Conservation (phyloP, 2,113 vertebrate species). For the Amphiprion percula region DNA sequence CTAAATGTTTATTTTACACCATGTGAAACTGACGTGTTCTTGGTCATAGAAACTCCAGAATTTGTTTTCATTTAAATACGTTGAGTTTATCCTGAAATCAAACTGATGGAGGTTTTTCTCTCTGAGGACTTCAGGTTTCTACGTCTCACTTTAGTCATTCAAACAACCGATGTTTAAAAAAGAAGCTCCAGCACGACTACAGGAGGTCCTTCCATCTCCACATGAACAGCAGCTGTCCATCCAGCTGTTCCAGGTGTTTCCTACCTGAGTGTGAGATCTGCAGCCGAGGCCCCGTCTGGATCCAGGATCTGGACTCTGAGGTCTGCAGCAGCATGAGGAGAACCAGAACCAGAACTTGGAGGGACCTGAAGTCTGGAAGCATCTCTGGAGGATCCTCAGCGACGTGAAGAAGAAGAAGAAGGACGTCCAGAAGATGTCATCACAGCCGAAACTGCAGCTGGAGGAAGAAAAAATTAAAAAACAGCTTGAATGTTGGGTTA, state of each 20-base stretch:
- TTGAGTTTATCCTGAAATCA: too few relatives aligned
- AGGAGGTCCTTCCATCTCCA: too few relatives aligned
- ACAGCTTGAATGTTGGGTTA: rapidly evolving
- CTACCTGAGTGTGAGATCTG: constrained; percentile 73
- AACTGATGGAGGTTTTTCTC: too few relatives aligned
- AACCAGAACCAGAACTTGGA: neutral
- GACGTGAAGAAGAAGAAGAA: neutral
- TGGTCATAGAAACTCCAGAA: too few relatives aligned
- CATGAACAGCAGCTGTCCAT: too few relatives aligned
- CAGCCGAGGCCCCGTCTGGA: constrained; percentile 56
- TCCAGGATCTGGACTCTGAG: constrained; percentile 28
- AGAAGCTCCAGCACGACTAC: too few relatives aligned
- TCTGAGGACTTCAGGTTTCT: too few relatives aligned
- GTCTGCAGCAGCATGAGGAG: constrained; percentile 41
- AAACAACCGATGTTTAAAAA: too few relatives aligned
- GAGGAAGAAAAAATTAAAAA: neutral
- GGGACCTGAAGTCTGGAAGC: constrained; percentile 1
- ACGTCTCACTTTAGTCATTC: too few relatives aligned
- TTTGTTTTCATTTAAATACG: too few relatives aligned
- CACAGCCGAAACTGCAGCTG: constrained; percentile 21
- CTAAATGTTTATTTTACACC: too few relatives aligned
- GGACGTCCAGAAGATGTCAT: constrained; percentile 36
- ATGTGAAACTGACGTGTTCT: too few relatives aligned
- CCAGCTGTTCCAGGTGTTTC: neutral
- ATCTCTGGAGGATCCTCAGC: constrained; percentile 32